Conservation (phyloP, 2,888 invertebrate species). For the Ormyrus thymus region DNA sequence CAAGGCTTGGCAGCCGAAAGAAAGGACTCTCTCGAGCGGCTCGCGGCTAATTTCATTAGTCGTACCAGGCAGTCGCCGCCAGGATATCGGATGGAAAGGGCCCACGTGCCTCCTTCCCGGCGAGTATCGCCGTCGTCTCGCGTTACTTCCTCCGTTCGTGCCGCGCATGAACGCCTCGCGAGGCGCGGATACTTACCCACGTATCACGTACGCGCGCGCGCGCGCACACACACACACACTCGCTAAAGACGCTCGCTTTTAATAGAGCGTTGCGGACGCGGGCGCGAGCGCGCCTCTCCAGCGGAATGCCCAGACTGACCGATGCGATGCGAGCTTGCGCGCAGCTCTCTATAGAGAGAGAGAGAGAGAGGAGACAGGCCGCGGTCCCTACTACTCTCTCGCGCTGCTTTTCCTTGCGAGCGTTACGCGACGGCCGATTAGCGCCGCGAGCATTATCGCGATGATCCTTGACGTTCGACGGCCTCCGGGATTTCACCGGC, state of each 20-base stretch:
- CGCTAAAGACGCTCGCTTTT: conserved; percentile 15
- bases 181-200: background rate
- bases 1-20: background rate
- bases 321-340: background rate
- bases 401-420: background rate
- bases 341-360: too few species aligned
- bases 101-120: background rate
- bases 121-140: conserved; percentile 6
- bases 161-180: conserved; percentile 8
- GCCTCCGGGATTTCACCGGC: conserved; percentile 2
- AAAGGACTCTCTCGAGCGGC: background rate
- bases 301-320: background rate
- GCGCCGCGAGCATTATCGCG: conserved; percentile 9
- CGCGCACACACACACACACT: background rate
- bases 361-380: too few species aligned
- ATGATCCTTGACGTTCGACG: conserved; percentile 20
- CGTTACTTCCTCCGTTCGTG: conserved; percentile 36
- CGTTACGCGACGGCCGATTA: background rate
- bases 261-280: conserved; percentile 41
- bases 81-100: background rate
- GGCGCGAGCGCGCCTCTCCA: background rate
- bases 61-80: background rate
- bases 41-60: conserved; percentile 12
- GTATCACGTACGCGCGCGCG: background rate
- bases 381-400: background rate